Evolutionary conservation across 2,797 vertebrate genomes (phyloP).

Genomic region (Lutjanus campechanus): DNA sequence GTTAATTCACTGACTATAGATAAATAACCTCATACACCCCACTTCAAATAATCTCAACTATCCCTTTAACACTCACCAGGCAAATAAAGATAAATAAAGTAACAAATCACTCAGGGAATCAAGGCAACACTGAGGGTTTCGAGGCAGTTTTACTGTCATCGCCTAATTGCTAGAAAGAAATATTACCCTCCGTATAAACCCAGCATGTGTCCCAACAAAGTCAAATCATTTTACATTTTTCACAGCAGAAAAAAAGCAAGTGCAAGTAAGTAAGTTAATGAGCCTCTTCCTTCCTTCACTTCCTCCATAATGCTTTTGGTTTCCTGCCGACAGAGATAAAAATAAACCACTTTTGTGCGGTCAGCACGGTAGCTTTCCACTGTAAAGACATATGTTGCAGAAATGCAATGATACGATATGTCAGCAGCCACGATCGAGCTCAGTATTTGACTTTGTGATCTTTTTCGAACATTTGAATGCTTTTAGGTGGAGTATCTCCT

Average conservation of each 20-base stretch:
- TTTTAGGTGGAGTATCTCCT: constrained; percentile 86
- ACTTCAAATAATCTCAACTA: too few relatives aligned
- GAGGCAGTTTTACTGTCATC: neutral
- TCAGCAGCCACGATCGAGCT: neutral
- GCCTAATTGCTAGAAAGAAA: neutral
- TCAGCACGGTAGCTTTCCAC: constrained; percentile 35
- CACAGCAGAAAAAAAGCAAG: constrained; percentile 43
- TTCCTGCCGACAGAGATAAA: constrained; percentile 74
- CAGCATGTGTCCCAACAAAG: constrained; percentile 7
- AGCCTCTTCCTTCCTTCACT: constrained; percentile 76
- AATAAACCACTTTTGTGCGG: constrained; percentile 54
- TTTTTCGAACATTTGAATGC: constrained; percentile 17
- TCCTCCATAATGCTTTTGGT: constrained; percentile 65
- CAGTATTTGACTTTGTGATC: neutral
- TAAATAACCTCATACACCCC: too few relatives aligned
- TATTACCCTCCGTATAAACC: neutral
- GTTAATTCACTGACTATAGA: too few relatives aligned
- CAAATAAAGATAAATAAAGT: neutral
- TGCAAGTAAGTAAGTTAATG: constrained; percentile 70
- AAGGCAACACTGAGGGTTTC: neutral
- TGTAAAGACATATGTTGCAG: neutral
- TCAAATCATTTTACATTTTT: constrained; percentile 19
- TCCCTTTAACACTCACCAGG: neutral
- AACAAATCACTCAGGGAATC: neutral
- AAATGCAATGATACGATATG: neutral